Base-by-base conservation (phyloP, 2,888 invertebrate species). In the Furcula furcula region DNA sequence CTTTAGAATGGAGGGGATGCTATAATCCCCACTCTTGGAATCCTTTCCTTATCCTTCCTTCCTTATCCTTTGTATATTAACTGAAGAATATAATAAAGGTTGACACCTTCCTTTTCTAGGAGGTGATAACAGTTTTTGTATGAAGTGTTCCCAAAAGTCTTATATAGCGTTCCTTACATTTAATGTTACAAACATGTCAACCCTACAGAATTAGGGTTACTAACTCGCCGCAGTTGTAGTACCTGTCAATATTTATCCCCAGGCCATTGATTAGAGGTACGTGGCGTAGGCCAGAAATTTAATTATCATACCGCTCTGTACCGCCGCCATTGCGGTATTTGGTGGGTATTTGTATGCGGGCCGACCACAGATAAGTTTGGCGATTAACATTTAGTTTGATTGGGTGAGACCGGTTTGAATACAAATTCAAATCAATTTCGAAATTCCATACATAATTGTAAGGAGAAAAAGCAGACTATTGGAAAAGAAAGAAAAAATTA, bases 221-320 rank as follows among this genome's bases (percentile, higher is more conserved):
- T n/a, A 2, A 20, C 20, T 20, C 3, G 20, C 20, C 25, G 11
- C 25, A 13, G 7, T 21, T 3, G 2, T 1, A 3, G 5, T 10
- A 18, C 29, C 34, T 34, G 52, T 43, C 52, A 50, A 59, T 53
- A 47, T 59, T 56, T 48, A 46, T 32, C 36, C 33, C 15, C 18
- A 13, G 9, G 18, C 21, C 34, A 45, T 51, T 60, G 51, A 55
- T 55, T 49, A 43, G 31, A 50, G 38, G 36, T 46, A 34, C 34
- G 38, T 31, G 38, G 18, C 15, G 5, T 10, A 29, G 46, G 42
- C 37, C 40, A 39, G 45, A 48, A 53, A 57, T 60, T 57, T 55
- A 50, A 53, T 60, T 55, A 60, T 27, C 28, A 31, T 43, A 28
- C 25, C 27, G 39, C 33, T 42, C 38, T 29, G 18, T 34, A 14